These are phyloP conservation scores for Periparus ater DNA, from an alignment of 2,797 vertebrate genomes.

Conservation along the genomic window DNA sequence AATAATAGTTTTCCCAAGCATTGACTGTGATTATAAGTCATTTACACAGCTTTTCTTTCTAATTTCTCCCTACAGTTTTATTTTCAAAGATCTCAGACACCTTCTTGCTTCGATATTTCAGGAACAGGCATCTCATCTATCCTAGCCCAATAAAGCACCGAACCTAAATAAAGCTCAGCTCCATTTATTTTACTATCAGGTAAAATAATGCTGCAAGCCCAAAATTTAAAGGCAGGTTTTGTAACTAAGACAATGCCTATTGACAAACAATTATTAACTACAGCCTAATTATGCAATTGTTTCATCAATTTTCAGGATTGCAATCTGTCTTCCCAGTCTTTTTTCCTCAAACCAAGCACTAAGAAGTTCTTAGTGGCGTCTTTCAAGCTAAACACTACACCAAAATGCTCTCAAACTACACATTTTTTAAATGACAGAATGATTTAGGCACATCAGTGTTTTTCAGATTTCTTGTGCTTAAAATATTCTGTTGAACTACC, in stretches of 20 bases:
- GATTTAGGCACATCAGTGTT: background rate
- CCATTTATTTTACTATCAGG: background rate
- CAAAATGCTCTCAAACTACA: background rate
- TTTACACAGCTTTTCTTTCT: background rate
- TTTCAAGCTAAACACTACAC: background rate
- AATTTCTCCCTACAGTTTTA: background rate
- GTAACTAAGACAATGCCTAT: background rate
- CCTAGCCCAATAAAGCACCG: background rate
- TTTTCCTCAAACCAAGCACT: background rate
- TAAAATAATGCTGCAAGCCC: background rate
- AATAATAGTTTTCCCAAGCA: background rate
- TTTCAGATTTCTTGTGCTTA: background rate
- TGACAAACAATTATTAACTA: background rate
- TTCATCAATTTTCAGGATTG: background rate
- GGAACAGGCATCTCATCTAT: background rate
- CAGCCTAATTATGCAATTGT: background rate
- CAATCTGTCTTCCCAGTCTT: background rate
- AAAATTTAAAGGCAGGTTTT: background rate
- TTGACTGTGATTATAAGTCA: rapidly evolving
- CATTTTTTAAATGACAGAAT: background rate
- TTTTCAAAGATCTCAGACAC: background rate
- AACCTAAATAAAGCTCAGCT: background rate
- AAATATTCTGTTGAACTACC: background rate
- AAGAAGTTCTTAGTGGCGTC: background rate
- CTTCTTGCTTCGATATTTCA: background rate